A percentile compares a stretch with the other conserved stretches of the same genome.
phyloP scores from a whole-genome alignment of 2,113 vertebrate genomes.

The Indicator maculatus region DNA sequence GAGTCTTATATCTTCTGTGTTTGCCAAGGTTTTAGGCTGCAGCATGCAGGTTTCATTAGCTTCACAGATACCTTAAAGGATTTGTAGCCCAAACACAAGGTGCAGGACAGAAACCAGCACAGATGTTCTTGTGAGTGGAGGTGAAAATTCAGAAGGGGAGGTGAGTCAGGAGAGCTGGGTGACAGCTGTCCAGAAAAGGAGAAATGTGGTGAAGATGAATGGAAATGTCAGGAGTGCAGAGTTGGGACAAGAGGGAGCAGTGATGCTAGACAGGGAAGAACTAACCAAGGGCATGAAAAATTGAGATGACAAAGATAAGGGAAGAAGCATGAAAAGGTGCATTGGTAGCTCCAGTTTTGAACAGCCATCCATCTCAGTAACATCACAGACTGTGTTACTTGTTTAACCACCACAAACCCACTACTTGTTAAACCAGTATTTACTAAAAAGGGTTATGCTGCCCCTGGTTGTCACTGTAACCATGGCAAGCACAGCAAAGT shows the following conservation, averaged over 20 bases:
- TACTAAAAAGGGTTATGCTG: neutral
- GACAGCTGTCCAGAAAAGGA: neutral
- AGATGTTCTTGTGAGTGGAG: neutral
- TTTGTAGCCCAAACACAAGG: neutral
- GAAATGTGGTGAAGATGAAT: neutral
- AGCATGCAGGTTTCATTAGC: neutral
- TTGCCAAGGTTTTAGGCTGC: neutral
- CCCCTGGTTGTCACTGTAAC: constrained; percentile 33
- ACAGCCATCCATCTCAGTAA: neutral
- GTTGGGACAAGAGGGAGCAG: neutral
- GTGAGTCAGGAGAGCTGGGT: neutral
- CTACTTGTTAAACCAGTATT: neutral
- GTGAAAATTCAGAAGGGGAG: neutral
- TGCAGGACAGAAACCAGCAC: neutral
- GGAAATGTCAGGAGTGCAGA: neutral
- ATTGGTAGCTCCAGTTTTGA: neutral
- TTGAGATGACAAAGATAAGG: neutral
- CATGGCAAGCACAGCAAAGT: neutral
- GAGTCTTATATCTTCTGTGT: neutral
- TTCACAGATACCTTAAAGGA: neutral
- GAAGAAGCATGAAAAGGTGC: neutral
- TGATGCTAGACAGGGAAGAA: neutral
- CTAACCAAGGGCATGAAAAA: neutral
- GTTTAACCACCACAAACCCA: neutral
- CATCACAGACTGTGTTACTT: neutral